phyloP scores from a whole-genome alignment of 2,113 vertebrate species.

The Paedocypris sp. region DNA sequence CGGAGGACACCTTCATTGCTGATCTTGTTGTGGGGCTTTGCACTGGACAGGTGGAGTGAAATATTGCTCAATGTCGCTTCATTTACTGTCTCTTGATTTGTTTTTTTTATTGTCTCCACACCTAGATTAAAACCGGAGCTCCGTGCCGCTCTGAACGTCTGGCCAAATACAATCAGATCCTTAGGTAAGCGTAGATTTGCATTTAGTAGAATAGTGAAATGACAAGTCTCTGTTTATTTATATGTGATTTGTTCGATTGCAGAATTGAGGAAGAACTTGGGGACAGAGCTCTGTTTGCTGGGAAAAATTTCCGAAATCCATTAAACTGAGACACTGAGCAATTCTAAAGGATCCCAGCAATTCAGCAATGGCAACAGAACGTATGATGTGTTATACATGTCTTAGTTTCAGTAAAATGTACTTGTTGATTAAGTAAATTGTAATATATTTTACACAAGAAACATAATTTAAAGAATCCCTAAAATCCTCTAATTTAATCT shows the following conservation, averaged over 20 bases:
- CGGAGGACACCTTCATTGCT: slow-evolving; percentile 92
- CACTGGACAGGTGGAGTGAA: slow-evolving; percentile 80
- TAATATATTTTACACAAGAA: no score
- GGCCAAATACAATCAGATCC: slow-evolving; percentile 66
- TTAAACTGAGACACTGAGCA: slow-evolving; percentile 41
- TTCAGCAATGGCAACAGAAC: no score
- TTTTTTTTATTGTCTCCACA: neutral
- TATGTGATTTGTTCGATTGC: neutral
- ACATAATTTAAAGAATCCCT: no score
- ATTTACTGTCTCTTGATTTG: no score
- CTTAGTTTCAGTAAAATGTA: no score
- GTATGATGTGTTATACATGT: no score
- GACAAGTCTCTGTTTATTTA: neutral
- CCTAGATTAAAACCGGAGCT: slow-evolving; percentile 62
- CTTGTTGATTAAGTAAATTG: no score
- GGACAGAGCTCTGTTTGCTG: slow-evolving; percentile 79
- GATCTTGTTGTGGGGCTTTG: slow-evolving; percentile 91
- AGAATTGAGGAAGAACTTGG: slow-evolving; percentile 97
- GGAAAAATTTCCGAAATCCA: slow-evolving; percentile 86
- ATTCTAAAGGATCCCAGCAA: no score
- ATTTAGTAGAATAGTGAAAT: neutral
- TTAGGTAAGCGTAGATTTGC: slow-evolving; percentile 40
- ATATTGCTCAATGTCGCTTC: no score
- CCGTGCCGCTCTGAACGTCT: slow-evolving; percentile 64
- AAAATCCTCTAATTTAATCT: no score